Conservation (phyloP, 2,113 vertebrate genomes). For the Embiotoca jacksoni region DNA sequence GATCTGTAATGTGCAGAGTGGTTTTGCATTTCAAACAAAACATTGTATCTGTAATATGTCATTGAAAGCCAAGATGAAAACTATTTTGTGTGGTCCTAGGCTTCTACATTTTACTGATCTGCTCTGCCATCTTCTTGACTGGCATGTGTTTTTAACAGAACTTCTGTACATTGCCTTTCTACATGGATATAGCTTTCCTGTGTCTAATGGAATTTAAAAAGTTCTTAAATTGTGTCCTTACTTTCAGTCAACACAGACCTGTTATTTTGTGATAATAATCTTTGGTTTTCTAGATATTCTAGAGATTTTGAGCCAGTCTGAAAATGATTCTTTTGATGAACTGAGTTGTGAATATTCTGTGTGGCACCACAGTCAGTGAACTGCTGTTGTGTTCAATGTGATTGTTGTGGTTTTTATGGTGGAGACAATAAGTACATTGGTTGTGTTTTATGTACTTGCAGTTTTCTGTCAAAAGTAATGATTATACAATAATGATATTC, state of each 20-base stretch:
- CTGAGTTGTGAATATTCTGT: constrained; percentile 76
- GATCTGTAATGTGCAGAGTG: constrained; percentile 66
- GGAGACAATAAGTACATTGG: constrained; percentile 88
- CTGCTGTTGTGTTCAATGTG: constrained; percentile 92
- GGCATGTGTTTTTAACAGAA: constrained; percentile 60
- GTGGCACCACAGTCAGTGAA: constrained; percentile 82
- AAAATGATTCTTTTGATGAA: constrained; percentile 70
- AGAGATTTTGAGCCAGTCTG: constrained; percentile 79
- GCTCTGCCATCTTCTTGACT: constrained; percentile 50
- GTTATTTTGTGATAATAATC: constrained; percentile 71
- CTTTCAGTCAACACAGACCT: constrained; percentile 57
- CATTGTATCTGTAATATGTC: constrained; percentile 54
- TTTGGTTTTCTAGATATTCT: constrained; percentile 69
- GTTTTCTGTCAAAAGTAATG: constrained; percentile 88
- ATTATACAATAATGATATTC: constrained; percentile 79
- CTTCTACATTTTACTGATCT: constrained; percentile 62
- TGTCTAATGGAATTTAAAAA: constrained; percentile 66
- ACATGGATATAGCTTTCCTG: constrained; percentile 67
- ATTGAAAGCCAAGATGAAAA: constrained; percentile 51
- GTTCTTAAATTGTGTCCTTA: constrained; percentile 60
- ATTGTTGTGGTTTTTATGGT: constrained; percentile 92
- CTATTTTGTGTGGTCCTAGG: constrained; percentile 49
- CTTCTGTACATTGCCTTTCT: constrained; percentile 69
- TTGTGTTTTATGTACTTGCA: constrained; percentile 90
- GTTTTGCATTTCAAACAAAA: constrained; percentile 73